Evolutionary conservation across 1,140 invertebrate species (phyloP).

Genomic region (Cydia strobilella): DNA sequence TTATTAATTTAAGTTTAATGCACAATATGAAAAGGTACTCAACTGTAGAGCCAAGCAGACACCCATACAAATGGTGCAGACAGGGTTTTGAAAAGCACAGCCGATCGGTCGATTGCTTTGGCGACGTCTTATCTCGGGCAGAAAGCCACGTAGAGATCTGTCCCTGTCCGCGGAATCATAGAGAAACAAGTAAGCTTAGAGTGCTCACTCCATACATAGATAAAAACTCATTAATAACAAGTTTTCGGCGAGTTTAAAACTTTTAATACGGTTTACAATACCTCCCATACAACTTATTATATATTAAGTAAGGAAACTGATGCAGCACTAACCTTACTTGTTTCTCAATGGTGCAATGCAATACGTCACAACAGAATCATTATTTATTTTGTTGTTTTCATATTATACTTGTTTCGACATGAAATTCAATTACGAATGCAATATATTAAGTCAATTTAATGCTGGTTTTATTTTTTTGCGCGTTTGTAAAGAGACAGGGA

Average conservation of each 20-base stretch:
- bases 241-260: too few relatives aligned
- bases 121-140: not conserved
- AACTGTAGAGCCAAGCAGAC: too few relatives aligned
- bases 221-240: too few relatives aligned
- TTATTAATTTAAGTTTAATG: too few relatives aligned
- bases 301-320: too few relatives aligned
- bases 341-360: not conserved
- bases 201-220: too few relatives aligned
- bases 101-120: not conserved
- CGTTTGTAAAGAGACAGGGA: not conserved
- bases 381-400: constrained; percentile 31
- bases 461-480: not conserved
- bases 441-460: constrained; percentile 31
- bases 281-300: too few relatives aligned
- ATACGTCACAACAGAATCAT: constrained; percentile 30
- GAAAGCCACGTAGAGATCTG: constrained; percentile 2
- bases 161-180: not conserved
- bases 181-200: too few relatives aligned
- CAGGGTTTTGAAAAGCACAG: not conserved
- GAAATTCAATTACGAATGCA: constrained; percentile 32
- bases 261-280: too few relatives aligned
- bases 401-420: constrained; percentile 31
- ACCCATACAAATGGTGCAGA: too few relatives aligned
- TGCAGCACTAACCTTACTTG: too few relatives aligned
- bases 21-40: too few relatives aligned